A percentile compares a stretch with the other conserved stretches of the same genome.
Conservation (phyloP, 2,113 vertebrate genomes). For the Callipepla squamata region DNA sequence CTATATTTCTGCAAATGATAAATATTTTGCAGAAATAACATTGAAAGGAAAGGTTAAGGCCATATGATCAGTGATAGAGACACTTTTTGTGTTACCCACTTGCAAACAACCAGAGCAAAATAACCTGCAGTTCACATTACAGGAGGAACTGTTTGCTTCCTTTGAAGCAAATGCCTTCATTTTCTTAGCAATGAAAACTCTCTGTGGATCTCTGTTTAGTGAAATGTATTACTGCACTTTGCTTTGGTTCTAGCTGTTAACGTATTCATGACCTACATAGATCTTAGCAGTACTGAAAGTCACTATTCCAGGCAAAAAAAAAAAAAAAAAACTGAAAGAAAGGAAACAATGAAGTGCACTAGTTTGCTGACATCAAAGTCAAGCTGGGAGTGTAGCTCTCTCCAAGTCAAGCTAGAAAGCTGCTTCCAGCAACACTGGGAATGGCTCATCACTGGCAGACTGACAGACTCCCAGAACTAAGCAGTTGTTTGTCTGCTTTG, state of each 20-base stretch:
- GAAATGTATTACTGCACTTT: not conserved
- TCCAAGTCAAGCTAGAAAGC: not conserved
- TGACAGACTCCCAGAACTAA: not conserved
- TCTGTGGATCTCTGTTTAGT: not conserved
- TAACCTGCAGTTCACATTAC: not conserved
- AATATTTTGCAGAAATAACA: not conserved
- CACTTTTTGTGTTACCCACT: not conserved
- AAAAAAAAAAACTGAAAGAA: not conserved
- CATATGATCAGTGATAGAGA: not conserved
- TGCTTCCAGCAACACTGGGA: accelerated
- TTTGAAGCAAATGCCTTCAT: not conserved
- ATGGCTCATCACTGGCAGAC: accelerated
- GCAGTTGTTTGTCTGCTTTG: too few species aligned
- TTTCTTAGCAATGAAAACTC: not conserved
- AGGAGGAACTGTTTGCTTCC: not conserved
- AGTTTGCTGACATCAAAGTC: not conserved
- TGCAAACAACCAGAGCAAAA: not conserved
- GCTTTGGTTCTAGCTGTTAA: not conserved
- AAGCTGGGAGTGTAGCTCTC: not conserved
- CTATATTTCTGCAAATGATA: not conserved
- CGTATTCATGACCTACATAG: not conserved
- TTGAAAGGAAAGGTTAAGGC: not conserved
- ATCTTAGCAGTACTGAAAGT: not conserved
- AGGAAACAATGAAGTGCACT: not conserved
- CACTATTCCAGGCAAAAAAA: not conserved